Evolutionary conservation across 2,113 vertebrate species (phyloP).

Genomic region (Gracilinanus agilis): DNA sequence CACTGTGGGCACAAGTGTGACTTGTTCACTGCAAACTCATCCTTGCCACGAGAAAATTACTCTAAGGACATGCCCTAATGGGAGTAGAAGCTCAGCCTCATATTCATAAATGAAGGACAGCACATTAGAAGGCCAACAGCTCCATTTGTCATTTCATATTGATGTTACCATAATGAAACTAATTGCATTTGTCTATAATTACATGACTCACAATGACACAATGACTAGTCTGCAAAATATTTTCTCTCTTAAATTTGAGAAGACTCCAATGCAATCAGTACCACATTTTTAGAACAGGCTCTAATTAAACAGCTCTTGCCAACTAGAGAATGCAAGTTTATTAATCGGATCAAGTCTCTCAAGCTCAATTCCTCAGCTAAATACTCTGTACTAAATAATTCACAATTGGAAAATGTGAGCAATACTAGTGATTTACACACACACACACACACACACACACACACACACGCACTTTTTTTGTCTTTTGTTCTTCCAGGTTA

Average conservation of each 20-base stretch:
- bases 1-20: background rate
- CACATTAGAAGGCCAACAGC: background rate
- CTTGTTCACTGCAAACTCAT: background rate
- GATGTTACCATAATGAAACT: background rate
- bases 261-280: slow-evolving; percentile 54
- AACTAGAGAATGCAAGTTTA: slow-evolving; percentile 32
- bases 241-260: slow-evolving; percentile 49
- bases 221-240: slow-evolving; percentile 40
- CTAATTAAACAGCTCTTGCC: slow-evolving; percentile 46
- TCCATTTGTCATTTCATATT: slow-evolving; percentile 36
- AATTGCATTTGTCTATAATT: slow-evolving; percentile 41
- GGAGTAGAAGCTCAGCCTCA: no score
- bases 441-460: background rate
- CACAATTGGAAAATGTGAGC: background rate
- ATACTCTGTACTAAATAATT: background rate
- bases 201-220: slow-evolving; percentile 1
- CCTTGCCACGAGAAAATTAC: background rate
- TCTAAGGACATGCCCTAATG: background rate
- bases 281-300: slow-evolving; percentile 51
- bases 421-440: background rate
- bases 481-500: background rate
- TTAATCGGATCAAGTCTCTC: slow-evolving; percentile 47
- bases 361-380: slow-evolving; percentile 56
- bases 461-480: background rate
- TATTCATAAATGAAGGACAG: slow-evolving; percentile 6